A percentile compares a stretch with the other conserved stretches of the same genome.
These are phyloP conservation scores for Sipha flava DNA, from an alignment of 1,140 invertebrate genomes.

Conservation along the genomic window DNA sequence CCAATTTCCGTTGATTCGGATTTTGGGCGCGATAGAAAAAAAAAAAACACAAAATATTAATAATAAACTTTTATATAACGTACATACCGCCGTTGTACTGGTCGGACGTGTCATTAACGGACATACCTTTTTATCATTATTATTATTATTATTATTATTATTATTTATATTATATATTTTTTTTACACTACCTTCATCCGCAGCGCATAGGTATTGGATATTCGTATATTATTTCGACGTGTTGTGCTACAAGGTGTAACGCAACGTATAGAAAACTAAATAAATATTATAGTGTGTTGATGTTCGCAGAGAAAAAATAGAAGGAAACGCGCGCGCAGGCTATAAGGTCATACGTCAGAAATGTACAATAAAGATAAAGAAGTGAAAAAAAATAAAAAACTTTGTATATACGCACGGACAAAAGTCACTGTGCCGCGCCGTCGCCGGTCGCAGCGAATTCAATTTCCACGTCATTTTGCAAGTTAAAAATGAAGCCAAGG, in stretches of 20 bases:
- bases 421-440: conserved; percentile 1
- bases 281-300: background rate
- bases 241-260: too few relatives aligned
- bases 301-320: background rate
- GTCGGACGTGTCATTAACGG: conserved; percentile 14
- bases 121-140: background rate
- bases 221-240: too few relatives aligned
- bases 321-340: background rate
- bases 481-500: conserved; percentile 19
- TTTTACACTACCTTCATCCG: too few relatives aligned
- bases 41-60: background rate
- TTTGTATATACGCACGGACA: background rate
- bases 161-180: background rate
- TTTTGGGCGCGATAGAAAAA: background rate
- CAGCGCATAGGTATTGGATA: too few relatives aligned
- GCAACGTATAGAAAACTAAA: background rate
- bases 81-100: background rate
- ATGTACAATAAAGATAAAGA: background rate
- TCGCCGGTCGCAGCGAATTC: background rate
- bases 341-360: background rate
- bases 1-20: conserved; percentile 31
- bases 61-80: conserved; percentile 21
- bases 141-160: background rate
- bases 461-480: conserved; percentile 28
- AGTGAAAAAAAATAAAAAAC: background rate